Evolutionary conservation across 1,140 invertebrate genomes (phyloP), one percentile per base, ranked within the genome.

Genomic region (Drosophila bipectinata): DNA sequence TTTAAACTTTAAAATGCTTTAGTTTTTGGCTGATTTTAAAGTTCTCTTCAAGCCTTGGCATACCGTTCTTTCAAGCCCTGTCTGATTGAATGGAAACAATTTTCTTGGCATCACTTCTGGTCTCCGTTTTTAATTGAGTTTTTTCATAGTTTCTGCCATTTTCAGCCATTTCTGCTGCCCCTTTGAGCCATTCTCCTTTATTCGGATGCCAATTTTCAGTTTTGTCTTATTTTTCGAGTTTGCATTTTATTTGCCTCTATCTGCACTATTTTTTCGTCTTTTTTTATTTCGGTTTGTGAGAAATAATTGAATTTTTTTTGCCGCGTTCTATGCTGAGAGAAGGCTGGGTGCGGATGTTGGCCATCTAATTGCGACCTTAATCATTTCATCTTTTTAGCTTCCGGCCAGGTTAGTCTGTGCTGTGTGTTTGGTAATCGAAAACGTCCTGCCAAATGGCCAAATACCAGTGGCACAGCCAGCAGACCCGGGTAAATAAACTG

Each of bases 351-450:
- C 44, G 54, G 59, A 53, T 60, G 61, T 72, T 57, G 47, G 52
- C 44, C 66, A 58, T 72, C 78, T 83, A 83, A 83, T 83, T 83
- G 80, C 79, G 71, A 74, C 52, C 71, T 77, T 82, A 82, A 82
- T 82, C 79, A 82, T 82, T 82, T 82, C 69, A 82, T 82, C 74
- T 82, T 61, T 67, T 73, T 73, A 77, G 73, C 72, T 79, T 80
- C 78, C 77, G 78, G 72, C 73, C 77, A 80, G 72, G 77, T 80
- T 79, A 79, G 78, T 62, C 71, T 62, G 68, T 76, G 47, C 24
- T 69, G 63, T 56, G 63, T 69, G 63, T 69, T 39, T 69, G 67
- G 67, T 69, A 69, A 69, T 69, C 67, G 67, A 69, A 69, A 69
- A 55, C 32, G 64, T 57, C 67, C 67, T 71, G 67, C 64, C 41